Base-by-base conservation (phyloP, 2,888 invertebrate genomes). In the Pristionchus entomophagus region DNA sequence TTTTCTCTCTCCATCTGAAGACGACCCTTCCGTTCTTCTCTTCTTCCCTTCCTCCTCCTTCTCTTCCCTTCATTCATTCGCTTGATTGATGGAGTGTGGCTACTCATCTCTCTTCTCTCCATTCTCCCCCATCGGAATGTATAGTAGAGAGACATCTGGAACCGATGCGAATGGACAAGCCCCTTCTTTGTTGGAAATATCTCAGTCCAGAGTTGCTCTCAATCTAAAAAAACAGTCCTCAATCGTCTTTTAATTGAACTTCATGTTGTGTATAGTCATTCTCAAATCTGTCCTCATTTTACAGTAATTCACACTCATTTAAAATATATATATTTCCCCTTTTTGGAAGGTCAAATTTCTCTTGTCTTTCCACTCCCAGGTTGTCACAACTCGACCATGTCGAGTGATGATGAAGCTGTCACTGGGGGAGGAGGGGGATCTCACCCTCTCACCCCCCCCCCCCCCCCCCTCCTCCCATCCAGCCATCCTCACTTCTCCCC, bases 21-120 rank as follows among this genome's bases (percentile, higher is more conserved):
- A n/a, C n/a, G n/a, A 35, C 35, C 65, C 65, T 65, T 65, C 19
- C n/a, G 45, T 6, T 65, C 65, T 29, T 45, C 19, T 65, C 65
- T 29, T 59, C n/a, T 22, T 73, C 73, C 73, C 41, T 73, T 26
- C 73, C 41, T 73, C 41, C 73, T 73, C 41, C 73, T 10, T 41
- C 41, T 38, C 45, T 38, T 35, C 41, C 41, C 38, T 45, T 73
- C 45, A 73, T 73, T 73, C 41, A 73, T 73, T 73, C 73, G 41
- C 73, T 73, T 73, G 73, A 73, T 73, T 73, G 73, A 73, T 73
- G 73, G 73, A 26, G 73, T 73, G 73, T 14, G 73, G 73, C 73
- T 73, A 73, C 73, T 73, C 73, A 73, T 73, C 73, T 73, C 41
- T 38, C 73, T 45, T 17, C 45, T 45, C 73, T 45, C 41, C 73